phyloP scores from a whole-genome alignment of 2,888 invertebrate genomes.

The Caradrina clavipalpis region DNA sequence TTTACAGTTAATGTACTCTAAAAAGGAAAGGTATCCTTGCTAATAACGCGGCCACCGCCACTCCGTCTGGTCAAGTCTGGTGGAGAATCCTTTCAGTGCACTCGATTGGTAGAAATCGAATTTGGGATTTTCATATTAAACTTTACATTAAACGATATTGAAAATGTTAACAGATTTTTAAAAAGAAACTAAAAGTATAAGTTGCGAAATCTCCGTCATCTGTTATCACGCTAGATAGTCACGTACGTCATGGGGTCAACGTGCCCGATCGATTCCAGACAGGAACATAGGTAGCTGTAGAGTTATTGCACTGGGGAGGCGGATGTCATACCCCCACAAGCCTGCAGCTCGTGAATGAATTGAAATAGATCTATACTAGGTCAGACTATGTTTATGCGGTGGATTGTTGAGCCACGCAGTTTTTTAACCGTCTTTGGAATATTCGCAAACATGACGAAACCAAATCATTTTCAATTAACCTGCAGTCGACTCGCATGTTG shows the following conservation, averaged over 20 bases:
- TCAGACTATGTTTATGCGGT: neutral
- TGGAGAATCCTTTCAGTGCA: too few species aligned
- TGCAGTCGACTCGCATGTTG: neutral
- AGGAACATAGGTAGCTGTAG: neutral
- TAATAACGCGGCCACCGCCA: too few species aligned
- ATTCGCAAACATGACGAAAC: neutral
- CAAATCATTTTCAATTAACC: too few species aligned
- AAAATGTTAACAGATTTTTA: neutral
- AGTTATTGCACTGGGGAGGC: neutral
- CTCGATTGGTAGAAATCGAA: too few species aligned
- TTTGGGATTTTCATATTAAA: too few species aligned
- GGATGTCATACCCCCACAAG: neutral
- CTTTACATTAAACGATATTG: neutral
- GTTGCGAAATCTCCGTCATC: neutral
- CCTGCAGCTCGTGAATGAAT: constrained; percentile 4
- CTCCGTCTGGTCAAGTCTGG: too few species aligned
- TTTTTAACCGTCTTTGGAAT: neutral
- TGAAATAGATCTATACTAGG: neutral
- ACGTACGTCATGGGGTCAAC: neutral
- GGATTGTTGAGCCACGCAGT: neutral
- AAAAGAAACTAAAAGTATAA: neutral
- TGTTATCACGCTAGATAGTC: neutral
- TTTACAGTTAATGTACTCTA: too few species aligned
- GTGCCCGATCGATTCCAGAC: constrained; percentile 11
- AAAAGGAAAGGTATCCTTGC: too few species aligned